Percentiles rank a stretch among this genome's conserved stretches.
Evolutionary conservation across 92 coral and sea anemone species (phyloP).

Genomic region (Bergia puertoricense): DNA sequence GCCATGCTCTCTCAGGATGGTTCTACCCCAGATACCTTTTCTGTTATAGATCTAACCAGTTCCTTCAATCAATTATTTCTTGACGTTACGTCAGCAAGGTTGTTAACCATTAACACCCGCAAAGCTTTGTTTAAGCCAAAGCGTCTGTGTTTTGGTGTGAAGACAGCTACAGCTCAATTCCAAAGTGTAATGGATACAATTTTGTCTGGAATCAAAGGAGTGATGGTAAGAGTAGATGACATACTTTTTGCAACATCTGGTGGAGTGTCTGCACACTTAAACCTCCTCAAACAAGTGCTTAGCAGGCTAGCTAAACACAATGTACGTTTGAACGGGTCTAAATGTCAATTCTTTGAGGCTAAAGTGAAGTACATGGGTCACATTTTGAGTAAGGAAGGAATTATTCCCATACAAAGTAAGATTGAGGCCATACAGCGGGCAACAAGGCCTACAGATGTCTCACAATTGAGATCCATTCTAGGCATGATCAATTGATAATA

Average conservation of each 20-base stretch:
- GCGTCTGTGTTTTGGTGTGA: constrained; percentile 51
- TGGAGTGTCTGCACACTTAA: constrained; percentile 48
- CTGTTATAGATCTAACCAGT: constrained; percentile 48
- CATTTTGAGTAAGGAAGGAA: constrained; percentile 44
- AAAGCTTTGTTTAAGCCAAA: constrained; percentile 49
- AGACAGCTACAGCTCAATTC: constrained; percentile 54
- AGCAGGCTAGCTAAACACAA: constrained; percentile 41
- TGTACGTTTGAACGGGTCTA: constrained; percentile 43
- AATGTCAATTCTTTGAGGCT: constrained; percentile 39
- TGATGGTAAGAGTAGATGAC: constrained; percentile 58
- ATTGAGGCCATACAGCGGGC: constrained; percentile 43
- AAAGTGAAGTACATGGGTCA: constrained; percentile 28
- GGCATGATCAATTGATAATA: constrained; percentile 35
- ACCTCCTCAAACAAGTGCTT: constrained; percentile 49
- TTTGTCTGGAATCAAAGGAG: constrained; percentile 56
- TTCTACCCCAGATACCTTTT: constrained; percentile 47
- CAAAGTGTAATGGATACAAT: constrained; percentile 51
- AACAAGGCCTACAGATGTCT: constrained; percentile 49
- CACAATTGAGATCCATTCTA: constrained; percentile 48
- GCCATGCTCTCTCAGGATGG: constrained; percentile 49
- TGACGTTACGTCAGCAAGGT: constrained; percentile 42
- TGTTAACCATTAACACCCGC: constrained; percentile 53
- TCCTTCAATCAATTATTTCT: constrained; percentile 54
- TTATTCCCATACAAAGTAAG: constrained; percentile 50
- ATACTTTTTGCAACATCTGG: constrained; percentile 51